A percentile compares a stretch with the other conserved stretches of the same genome.
phyloP scores from a whole-genome alignment of 2,888 invertebrate species.

The Drosophila paracracens region DNA sequence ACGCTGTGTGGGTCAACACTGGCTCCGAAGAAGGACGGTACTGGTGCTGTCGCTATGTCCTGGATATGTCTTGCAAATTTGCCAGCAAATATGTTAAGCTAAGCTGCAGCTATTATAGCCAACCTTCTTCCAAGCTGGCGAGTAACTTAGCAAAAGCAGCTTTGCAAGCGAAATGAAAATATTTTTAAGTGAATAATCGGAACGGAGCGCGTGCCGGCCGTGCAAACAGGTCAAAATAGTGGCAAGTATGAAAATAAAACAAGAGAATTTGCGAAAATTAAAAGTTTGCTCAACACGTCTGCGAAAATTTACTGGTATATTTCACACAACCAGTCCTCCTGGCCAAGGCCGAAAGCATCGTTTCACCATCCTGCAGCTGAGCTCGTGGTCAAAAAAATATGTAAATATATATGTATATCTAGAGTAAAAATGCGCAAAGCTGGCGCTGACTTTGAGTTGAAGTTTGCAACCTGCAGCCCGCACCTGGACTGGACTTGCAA shows the following conservation, averaged over 20 bases:
- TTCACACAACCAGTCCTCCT: conserved; percentile 30
- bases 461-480: conserved; percentile 19
- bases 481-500: conserved; percentile 21
- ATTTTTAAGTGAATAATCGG: conserved; percentile 59
- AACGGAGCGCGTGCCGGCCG: conserved; percentile 53
- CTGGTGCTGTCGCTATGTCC: conserved; percentile 40
- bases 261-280: conserved; percentile 65
- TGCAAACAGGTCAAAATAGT: conserved; percentile 57
- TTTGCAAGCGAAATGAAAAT: conserved; percentile 42
- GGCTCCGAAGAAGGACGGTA: background rate
- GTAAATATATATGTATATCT: conserved; percentile 3
- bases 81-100: conserved; percentile 63
- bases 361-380: conserved; percentile 15
- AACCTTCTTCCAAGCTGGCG: conserved; percentile 10
- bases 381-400: conserved; percentile 21
- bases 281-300: conserved; percentile 68
- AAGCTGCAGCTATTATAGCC: conserved; percentile 35
- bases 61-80: conserved; percentile 66
- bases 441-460: conserved; percentile 39
- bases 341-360: conserved; percentile 27
- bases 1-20: conserved; percentile 52
- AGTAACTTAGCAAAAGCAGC: conserved; percentile 13
- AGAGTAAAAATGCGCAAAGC: conserved; percentile 18
- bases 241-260: conserved; percentile 66
- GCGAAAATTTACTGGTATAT: conserved; percentile 55